Evolutionary conservation across 1,140 invertebrate species (phyloP), one percentile per base, ranked within the genome.

Genomic region (Spodoptera frugiperda): DNA sequence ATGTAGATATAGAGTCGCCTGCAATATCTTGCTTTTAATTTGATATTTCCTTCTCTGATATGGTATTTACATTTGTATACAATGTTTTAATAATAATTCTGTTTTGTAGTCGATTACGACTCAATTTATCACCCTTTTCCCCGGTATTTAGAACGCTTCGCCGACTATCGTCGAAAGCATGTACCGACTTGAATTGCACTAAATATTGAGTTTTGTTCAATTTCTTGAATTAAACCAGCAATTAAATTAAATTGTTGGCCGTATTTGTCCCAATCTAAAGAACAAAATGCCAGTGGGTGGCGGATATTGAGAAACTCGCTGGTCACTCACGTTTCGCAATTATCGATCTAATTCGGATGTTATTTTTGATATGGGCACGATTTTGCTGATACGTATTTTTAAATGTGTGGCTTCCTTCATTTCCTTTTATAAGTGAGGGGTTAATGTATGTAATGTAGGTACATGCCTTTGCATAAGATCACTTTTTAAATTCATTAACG

Each of bases 1-100:
- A 82, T 80, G 79, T 86, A 84, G 83, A 81, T 79, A 81, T 82
- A 80, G 71, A 79, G 77, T 81, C 81, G 80, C 80, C 74, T 46
- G 71, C 73, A 77, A 78, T 81, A 82, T 81, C 76, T 74, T 12
- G 71, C 68, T 71, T 80, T 76, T 79, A 82, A 65, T 72, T 76
- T 63, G 72, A 71, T 78, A 78, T 75, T 76, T 80, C 55, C 77
- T 79, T 81, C 78, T 72, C 54, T 63, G 49, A 76, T 73, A 76
- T 53, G 33, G 63, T 55, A 39, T 14, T 39, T 70, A 68, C 61
- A 71, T 65, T 70, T 63, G 39, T 70, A 48, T 11, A 57, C 19
- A 78, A 59, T 75, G 77, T 77, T 78, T 19, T 65, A 68, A 78
- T 81, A 76, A 76, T 78, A 46, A 11, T 46, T 49, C n/a, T 14